Conservation (phyloP, 2,888 invertebrate genomes). For the Drosophila paramelanica region DNA sequence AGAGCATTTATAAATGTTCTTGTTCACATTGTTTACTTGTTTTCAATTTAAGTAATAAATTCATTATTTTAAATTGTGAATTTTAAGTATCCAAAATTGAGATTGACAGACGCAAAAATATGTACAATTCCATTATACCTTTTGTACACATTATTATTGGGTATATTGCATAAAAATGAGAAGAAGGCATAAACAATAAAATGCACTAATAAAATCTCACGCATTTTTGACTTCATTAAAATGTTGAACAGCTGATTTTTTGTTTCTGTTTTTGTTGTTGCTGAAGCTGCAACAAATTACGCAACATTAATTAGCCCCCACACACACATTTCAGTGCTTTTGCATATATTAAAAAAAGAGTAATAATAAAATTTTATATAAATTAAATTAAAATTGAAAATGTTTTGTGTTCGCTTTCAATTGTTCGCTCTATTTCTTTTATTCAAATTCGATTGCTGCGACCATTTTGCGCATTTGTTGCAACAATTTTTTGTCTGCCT, state of each 20-base stretch:
- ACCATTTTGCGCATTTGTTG: slow-evolving; percentile 35
- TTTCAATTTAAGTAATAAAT: not conserved
- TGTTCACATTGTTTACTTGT: not conserved
- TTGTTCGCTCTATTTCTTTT: slow-evolving; percentile 12
- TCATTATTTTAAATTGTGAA: too few species aligned
- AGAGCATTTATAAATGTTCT: too few species aligned
- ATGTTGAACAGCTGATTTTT: slow-evolving; percentile 57
- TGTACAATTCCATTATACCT: not conserved
- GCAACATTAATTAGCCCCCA: slow-evolving; percentile 21
- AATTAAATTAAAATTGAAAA: slow-evolving; percentile 23
- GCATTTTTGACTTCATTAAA: slow-evolving; percentile 71
- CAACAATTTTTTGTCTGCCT: slow-evolving; percentile 37
- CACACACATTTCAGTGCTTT: slow-evolving; percentile 8
- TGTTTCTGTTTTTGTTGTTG: slow-evolving; percentile 31
- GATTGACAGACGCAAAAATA: too few species aligned
- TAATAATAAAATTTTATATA: not conserved
- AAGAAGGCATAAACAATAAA: slow-evolving; percentile 55
- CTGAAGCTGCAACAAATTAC: slow-evolving; percentile 40
- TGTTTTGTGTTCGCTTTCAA: slow-evolving; percentile 34
- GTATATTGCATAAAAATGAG: slow-evolving; percentile 4
- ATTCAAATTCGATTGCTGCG: not conserved
- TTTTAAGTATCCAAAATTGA: too few species aligned
- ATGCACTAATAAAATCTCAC: slow-evolving; percentile 70
- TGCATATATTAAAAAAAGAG: not conserved
- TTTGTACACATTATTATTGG: not conserved